Conservation (phyloP, 2,113 vertebrate species). For the Dendrocopos noguchii region DNA sequence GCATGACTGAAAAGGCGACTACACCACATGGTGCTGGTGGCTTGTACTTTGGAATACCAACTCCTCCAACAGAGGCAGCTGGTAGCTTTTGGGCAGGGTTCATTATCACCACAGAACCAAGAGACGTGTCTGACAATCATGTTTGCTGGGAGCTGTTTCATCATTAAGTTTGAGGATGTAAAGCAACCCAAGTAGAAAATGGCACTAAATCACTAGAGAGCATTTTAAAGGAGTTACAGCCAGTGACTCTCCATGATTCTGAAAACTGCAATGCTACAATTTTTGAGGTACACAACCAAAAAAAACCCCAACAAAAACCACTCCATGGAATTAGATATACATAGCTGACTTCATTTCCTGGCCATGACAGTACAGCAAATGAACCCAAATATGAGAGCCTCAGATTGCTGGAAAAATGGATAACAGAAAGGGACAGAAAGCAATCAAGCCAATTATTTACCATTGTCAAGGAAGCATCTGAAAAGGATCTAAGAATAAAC, state of each 20-base stretch:
- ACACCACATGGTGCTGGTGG: background rate
- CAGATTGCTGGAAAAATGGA: background rate
- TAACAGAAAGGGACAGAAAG: conserved; percentile 20
- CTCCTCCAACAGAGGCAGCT: background rate
- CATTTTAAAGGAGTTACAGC: conserved; percentile 4
- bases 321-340: background rate
- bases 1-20: background rate
- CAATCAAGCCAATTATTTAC: conserved; percentile 41
- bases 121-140: background rate
- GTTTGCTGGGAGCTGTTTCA: background rate
- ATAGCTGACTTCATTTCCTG: background rate
- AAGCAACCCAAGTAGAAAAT: conserved; percentile 31
- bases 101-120: background rate
- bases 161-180: background rate
- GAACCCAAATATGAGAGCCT: conserved; percentile 20
- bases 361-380: background rate
- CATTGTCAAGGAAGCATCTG: background rate
- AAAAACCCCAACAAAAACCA: no score
- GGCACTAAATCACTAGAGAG: background rate
- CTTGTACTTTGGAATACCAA: background rate
- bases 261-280: background rate
- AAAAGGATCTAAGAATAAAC: conserved; percentile 35
- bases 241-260: background rate
- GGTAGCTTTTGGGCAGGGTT: background rate
- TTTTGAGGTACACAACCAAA: background rate